Percentiles rank a stretch among this genome's conserved stretches.
phyloP scores from a whole-genome alignment of 2,888 invertebrate species.

The Pyralis farinalis region DNA sequence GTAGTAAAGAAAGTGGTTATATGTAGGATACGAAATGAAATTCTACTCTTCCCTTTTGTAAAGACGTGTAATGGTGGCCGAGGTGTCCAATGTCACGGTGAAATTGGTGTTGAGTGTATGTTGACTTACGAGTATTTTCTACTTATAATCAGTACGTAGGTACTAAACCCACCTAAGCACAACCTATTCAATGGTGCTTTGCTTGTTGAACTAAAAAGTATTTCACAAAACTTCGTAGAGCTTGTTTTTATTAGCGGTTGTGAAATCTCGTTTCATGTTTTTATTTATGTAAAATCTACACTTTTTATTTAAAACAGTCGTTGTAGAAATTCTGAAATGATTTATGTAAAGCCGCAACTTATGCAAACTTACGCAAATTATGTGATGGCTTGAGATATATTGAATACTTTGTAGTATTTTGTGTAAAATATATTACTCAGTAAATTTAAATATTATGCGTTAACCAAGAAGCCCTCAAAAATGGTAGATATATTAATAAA shows the following conservation, averaged over 20 bases:
- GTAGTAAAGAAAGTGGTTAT: conserved; percentile 19
- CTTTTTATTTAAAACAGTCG: conserved; percentile 50
- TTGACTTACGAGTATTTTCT: conserved; percentile 18
- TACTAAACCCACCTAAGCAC: conserved; percentile 51
- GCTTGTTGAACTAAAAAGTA: conserved; percentile 39
- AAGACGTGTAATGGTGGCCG: conserved; percentile 4
- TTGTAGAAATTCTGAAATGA: conserved; percentile 24
- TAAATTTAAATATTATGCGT: conserved; percentile 13
- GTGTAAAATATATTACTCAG: conserved; percentile 16
- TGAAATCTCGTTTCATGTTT: conserved; percentile 59
- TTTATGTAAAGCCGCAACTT: conserved; percentile 24
- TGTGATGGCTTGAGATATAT: conserved; percentile 15
- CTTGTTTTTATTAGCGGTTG: conserved; percentile 61
- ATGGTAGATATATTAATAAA: too few relatives aligned
- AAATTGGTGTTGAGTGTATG: conserved; percentile 1
- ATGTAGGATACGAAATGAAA: conserved; percentile 15
- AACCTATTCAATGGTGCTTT: conserved; percentile 57
- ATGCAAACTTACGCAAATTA: too few relatives aligned
- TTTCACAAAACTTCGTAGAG: conserved; percentile 40
- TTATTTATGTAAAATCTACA: conserved; percentile 35
- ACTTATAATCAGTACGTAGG: conserved; percentile 19
- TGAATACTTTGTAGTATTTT: conserved; percentile 14
- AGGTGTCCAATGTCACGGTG: conserved; percentile 1
- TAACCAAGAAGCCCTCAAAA: too few relatives aligned
- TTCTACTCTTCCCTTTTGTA: conserved; percentile 24